These are phyloP conservation scores for Cistogaster globosa DNA, from an alignment of 2,888 invertebrate genomes.

Conservation along the genomic window DNA sequence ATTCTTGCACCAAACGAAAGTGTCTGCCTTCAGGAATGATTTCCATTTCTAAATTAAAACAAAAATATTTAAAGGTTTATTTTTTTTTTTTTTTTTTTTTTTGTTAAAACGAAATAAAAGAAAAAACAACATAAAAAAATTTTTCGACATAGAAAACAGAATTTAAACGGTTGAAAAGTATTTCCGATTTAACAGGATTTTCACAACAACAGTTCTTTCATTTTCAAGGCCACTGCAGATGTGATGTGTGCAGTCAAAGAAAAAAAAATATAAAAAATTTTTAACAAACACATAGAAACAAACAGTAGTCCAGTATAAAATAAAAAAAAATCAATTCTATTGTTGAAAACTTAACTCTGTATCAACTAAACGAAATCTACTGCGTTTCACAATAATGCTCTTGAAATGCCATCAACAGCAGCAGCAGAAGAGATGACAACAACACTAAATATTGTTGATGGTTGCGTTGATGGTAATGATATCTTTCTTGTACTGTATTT, in stretches of 20 bases:
- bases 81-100: conserved; percentile 21
- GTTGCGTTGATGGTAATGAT: conserved; percentile 11
- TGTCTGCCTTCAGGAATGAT: conserved; percentile 92
- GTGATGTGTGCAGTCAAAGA: conserved; percentile 28
- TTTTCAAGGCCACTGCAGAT: conserved; percentile 59
- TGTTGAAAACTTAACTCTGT: conserved; percentile 40
- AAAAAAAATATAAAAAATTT: conserved; percentile 15
- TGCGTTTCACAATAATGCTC: conserved; percentile 56
- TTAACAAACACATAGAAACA: conserved; percentile 6
- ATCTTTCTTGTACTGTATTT: neutral
- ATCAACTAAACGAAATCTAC: conserved; percentile 64
- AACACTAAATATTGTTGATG: neutral
- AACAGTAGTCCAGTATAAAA: conserved; percentile 31
- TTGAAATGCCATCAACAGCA: conserved; percentile 50
- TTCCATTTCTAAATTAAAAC: conserved; percentile 88
- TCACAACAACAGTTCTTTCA: neutral
- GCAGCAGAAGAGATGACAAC: conserved; percentile 16
- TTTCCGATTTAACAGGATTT: conserved; percentile 39
- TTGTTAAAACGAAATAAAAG: no score
- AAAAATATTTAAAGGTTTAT: conserved; percentile 27
- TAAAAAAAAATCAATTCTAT: conserved; percentile 58
- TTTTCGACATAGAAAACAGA: neutral
- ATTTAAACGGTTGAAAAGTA: conserved; percentile 39
- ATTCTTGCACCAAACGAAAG: conserved; percentile 93
- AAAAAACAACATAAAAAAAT: neutral